These are phyloP conservation scores for Scelioninae gen. 2 DNA, from an alignment of 2,888 invertebrate species.

Conservation along the genomic window DNA sequence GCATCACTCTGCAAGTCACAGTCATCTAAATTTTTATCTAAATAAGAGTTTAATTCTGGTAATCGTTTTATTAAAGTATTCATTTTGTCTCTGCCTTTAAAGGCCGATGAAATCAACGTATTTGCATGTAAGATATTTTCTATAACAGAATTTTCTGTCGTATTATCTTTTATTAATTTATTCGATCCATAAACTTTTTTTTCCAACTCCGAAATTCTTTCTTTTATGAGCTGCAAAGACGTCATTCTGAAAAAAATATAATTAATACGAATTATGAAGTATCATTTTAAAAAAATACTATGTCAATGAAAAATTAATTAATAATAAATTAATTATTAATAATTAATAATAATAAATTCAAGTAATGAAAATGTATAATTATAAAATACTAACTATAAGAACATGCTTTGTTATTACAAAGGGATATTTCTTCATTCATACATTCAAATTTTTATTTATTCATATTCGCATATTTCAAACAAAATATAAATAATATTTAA, in stretches of 20 bases:
- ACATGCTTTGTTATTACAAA: too few species aligned
- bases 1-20: conserved; percentile 75
- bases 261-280: too few species aligned
- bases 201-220: conserved; percentile 76
- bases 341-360: too few species aligned
- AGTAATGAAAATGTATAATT: too few species aligned
- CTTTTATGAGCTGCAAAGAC: conserved; percentile 71
- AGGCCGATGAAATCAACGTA: conserved; percentile 76
- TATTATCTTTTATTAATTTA: conserved; percentile 65
- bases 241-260: conserved; percentile 52
- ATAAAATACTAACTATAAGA: too few species aligned
- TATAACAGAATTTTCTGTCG: conserved; percentile 72
- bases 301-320: too few species aligned
- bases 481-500: too few species aligned
- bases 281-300: too few species aligned
- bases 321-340: too few species aligned
- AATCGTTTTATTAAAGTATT: conserved; percentile 75
- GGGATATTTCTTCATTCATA: too few species aligned
- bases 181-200: conserved; percentile 73
- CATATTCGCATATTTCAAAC: too few species aligned
- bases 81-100: conserved; percentile 76
- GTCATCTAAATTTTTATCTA: conserved; percentile 75
- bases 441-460: too few species aligned
- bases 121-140: conserved; percentile 76
- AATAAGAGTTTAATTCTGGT: conserved; percentile 75